Evolutionary conservation across 2,888 invertebrate species (phyloP).

Genomic region (Octodonta nipae): DNA sequence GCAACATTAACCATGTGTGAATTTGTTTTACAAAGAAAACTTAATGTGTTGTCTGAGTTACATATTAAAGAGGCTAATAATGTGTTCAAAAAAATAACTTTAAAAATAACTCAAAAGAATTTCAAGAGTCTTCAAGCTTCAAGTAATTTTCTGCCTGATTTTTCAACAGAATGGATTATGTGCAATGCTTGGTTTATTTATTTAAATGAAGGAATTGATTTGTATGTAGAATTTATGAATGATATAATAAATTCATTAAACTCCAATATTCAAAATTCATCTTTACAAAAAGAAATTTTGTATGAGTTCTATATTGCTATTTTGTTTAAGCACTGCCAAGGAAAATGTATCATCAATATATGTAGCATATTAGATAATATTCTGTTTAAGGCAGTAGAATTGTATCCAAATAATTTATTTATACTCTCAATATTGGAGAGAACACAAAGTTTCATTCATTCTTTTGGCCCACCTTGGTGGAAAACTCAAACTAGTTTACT

Average conservation of each 20-base stretch:
- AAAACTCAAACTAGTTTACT: slow-evolving; percentile 37
- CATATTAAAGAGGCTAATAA: background rate
- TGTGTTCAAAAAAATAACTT: background rate
- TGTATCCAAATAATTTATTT: slow-evolving; percentile 47
- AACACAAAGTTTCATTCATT: slow-evolving; percentile 31
- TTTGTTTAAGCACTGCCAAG: slow-evolving; percentile 27
- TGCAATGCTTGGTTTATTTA: slow-evolving; percentile 42
- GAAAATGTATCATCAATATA: slow-evolving; percentile 29
- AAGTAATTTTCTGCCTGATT: slow-evolving; percentile 39
- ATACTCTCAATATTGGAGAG: slow-evolving; percentile 40
- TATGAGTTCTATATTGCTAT: slow-evolving; percentile 34
- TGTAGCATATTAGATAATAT: slow-evolving; percentile 34
- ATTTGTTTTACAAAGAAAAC: background rate
- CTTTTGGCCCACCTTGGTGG: slow-evolving; percentile 40
- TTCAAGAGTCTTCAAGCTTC: slow-evolving; percentile 18
- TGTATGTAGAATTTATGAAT: slow-evolving; percentile 30
- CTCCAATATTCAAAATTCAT: slow-evolving; percentile 12
- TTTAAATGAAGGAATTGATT: slow-evolving; percentile 28
- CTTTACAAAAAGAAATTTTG: slow-evolving; percentile 33
- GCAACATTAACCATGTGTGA: no score
- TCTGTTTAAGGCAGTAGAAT: slow-evolving; percentile 32
- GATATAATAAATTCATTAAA: slow-evolving; percentile 23
- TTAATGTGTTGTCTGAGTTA: background rate
- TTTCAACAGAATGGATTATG: slow-evolving; percentile 39
- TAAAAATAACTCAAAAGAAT: slow-evolving; percentile 15